phyloP scores from a whole-genome alignment of 2,888 invertebrate genomes.

The Clivina fossor region DNA sequence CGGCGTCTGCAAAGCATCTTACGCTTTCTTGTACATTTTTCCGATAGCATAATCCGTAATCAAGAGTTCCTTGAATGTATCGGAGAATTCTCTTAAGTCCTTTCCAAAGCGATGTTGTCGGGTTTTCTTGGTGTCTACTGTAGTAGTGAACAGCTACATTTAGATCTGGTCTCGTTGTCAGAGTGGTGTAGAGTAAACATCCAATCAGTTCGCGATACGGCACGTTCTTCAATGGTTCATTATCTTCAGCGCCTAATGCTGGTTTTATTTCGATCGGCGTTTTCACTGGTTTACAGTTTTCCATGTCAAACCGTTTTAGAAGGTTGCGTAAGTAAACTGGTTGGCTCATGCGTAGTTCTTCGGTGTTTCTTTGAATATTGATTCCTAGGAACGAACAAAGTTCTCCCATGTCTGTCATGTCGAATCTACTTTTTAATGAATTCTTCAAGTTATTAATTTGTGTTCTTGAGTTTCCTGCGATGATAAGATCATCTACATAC shows the following conservation, averaged over 20 bases:
- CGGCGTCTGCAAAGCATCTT: no score
- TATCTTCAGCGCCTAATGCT: constrained; percentile 19
- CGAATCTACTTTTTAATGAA: constrained; percentile 39
- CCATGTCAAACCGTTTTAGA: constrained; percentile 42
- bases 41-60: constrained; percentile 26
- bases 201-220: constrained; percentile 27
- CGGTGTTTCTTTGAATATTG: constrained; percentile 37
- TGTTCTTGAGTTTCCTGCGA: constrained; percentile 36
- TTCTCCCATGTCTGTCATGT: constrained; percentile 43
- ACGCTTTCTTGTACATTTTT: no score
- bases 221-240: not conserved
- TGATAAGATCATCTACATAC: constrained; percentile 44
- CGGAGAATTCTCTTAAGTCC: constrained; percentile 40
- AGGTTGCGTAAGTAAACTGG: constrained; percentile 39
- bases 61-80: constrained; percentile 35
- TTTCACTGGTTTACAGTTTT: constrained; percentile 38
- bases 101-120: constrained; percentile 37
- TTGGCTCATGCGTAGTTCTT: constrained; percentile 41
- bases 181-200: constrained; percentile 23
- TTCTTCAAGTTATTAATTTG: constrained; percentile 37
- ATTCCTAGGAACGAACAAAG: constrained; percentile 42
- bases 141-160: constrained; percentile 29
- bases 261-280: constrained; percentile 40
- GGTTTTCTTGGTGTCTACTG: constrained; percentile 21
- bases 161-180: constrained; percentile 27